These are phyloP conservation scores for Xiphydria camelus DNA, from an alignment of 2,888 invertebrate species.

Conservation along the genomic window DNA sequence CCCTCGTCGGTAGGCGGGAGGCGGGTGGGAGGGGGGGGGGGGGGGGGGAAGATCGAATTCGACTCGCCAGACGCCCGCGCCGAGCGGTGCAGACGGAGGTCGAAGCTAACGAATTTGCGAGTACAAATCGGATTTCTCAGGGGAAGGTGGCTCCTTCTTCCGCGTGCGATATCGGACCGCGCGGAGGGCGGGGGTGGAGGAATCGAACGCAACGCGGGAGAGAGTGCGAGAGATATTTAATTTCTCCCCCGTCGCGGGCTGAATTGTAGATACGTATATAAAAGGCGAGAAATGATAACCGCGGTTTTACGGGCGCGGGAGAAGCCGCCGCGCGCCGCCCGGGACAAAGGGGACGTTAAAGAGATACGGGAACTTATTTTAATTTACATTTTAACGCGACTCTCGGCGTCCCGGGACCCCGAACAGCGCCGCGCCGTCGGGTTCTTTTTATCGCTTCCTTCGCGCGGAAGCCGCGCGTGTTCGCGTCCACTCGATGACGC, in stretches of 20 bases:
- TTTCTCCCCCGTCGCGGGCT: conserved; percentile 21
- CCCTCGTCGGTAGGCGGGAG: neutral
- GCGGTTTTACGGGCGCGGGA: neutral
- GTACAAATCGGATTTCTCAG: conserved; percentile 9
- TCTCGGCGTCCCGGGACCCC: neutral
- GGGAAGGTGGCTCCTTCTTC: neutral
- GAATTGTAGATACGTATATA: conserved; percentile 14
- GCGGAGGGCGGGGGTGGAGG: conserved; percentile 17
- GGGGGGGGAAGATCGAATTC: neutral
- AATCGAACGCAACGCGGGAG: too few species aligned
- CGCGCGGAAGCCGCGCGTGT: too few species aligned
- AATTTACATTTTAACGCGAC: conserved; percentile 23
- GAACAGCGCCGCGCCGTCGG: too few species aligned
- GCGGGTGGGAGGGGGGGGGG: neutral
- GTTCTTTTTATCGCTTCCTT: too few species aligned
- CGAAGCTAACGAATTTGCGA: conserved; percentile 10
- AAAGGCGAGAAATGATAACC: conserved; percentile 29
- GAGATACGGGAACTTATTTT: conserved; percentile 21
- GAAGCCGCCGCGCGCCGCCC: too few species aligned
- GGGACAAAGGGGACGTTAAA: conserved; percentile 18
- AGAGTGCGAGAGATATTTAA: conserved; percentile 41
- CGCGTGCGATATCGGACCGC: conserved; percentile 3
- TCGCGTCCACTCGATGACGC: too few species aligned
- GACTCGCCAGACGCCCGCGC: conserved; percentile 14
- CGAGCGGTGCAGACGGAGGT: neutral